Base-by-base conservation (phyloP, 2,888 invertebrate genomes). In the Mythimna vitellina region DNA sequence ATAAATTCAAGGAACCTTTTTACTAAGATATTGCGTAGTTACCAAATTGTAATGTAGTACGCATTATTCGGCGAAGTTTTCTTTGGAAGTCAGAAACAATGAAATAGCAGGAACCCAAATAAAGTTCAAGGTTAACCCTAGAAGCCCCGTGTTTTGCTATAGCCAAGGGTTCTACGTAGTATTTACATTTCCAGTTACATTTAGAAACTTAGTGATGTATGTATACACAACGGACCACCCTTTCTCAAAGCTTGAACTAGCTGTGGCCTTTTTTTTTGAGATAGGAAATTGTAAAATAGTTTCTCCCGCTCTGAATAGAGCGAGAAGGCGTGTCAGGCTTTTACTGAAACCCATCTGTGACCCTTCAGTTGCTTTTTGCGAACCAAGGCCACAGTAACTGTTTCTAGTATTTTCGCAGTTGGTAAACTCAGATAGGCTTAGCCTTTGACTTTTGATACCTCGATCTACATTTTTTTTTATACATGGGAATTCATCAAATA, bases 91-190 rank as follows among this genome's bases (percentile, higher is more conserved):
- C 65, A 46, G 77, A 60, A 80, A 80, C 79, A 80, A 84, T 72
- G 58, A 53, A 61, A 65, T n/a, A 22, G 35, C 29, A 29, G 35
- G 35, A 70, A 42, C 65, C 60, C 58, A 60, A 70, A 70, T 61
- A 70, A 74, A 78, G 73, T 76, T 81, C 73, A 84, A 80, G 85
- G 83, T 62, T n/a, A 65, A 53, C n/a, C 49, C 69, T 67, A 64
- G 51, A 17, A 71, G 56, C 51, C 38, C 35, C 35, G 53, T 67
- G 64, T 65, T 70, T 64, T 57, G 54, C 56, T 54, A 17, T 65
- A 64, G 38, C 53, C 57, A 49, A 54, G 29, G 58, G 56, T 66
- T 71, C 65, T 49, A 53, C 46, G 56, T 53, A 42, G 35, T 53
- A 71, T 63, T 70, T 66, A 22, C 56, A 71, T 56, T 81, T 72